Evolutionary conservation across 2,113 vertebrate genomes (phyloP), one percentile per base, ranked within the genome.

Genomic region (Barbus barbus): DNA sequence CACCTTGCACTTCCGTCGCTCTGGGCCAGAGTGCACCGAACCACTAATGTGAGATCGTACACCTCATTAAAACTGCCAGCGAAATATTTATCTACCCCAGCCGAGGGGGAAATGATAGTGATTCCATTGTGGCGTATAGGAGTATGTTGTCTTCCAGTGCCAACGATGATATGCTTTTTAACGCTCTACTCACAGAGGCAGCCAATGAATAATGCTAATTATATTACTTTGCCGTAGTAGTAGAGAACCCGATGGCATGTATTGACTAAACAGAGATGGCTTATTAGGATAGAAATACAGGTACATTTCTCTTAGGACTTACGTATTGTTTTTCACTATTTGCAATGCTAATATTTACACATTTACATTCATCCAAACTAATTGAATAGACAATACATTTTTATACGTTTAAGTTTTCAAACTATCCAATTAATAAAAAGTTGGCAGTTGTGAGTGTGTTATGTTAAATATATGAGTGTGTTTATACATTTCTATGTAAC

Each of bases 81-180:
- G 83, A 90, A 90, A 91, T 91, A 91, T 92, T 91, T 90, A 91
- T 92, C 90, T 90, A 81, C 84, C 65, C 86, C 84, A 89, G 85
- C 91, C 89, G 67, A 84, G 90, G 85, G 90, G 89, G 89, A 92
- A 91, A 89, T 86, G 26, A 84, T 74, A 53, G 58, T 4, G 53
- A 80, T 80, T 58, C 63, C 24, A 46, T n/a, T 24, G 26, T 36
- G 53, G 24, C 2, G 22, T 31, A 44, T 84, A 26, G 33, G 60
- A 77, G 33, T 5, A 38, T 71, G 60, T 58, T 28, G 38, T 71
- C 61, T 24, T 77, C 13, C 46, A 31, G 24, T 20, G 3, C 2
- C 28, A 63, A 3, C 24, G 13, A 18, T 12, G 69, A 5, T 38
- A 36, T n/a, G 38, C 7, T 79, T 73, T 78, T 73, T 65, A 28